Evolutionary conservation across 2,113 vertebrate species (phyloP), one percentile per base, ranked within the genome.

Genomic region (Aspidoscelis tigris): DNA sequence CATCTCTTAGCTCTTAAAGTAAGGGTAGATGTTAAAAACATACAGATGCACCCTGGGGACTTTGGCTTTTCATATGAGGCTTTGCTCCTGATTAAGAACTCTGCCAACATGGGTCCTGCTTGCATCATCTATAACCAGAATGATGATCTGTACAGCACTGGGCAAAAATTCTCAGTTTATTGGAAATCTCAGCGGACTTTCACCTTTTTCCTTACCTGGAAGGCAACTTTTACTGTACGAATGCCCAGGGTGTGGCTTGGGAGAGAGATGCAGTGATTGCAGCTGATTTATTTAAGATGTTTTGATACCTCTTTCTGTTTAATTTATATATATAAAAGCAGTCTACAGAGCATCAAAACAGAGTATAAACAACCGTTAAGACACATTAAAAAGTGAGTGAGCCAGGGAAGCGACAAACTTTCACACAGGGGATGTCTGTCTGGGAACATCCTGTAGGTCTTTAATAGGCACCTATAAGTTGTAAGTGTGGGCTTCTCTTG

Each of bases 41-140:
- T 18, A 21, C 10, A 41, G n/a, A 55, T 21, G 18, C 11, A 39
- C n/a, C 33, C 21, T 53, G 70, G 68, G 53, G 61, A 47, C 44
- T 65, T 68, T 65, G 79, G 69, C 76, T 6, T 84, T 76, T 85
- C 44, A 78, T 85, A 78, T 90, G 85, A 88, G 89, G 85, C 89
- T 89, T 90, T 84, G 87, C 81, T 55, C 68, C 88, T 79, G 84
- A 88, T 86, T 90, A 11, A 83, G 41, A 11, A 84, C 89, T 87
- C 90, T 90, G 87, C 87, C 89, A 90, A 90, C 85, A 90, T 88
- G 90, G 81, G 87, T 87, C 81, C 87, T 84, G 77, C 88, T 84
- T 91, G 85, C 85, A 87, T 79, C 85, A 73, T 87, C 89, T 90
- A 86, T 90, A 88, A 87, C 78, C 86, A 76, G 1, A 61, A 72